These are phyloP conservation scores for Macrotis lagotis DNA, from an alignment of 2,113 vertebrate genomes.

Conservation along the genomic window DNA sequence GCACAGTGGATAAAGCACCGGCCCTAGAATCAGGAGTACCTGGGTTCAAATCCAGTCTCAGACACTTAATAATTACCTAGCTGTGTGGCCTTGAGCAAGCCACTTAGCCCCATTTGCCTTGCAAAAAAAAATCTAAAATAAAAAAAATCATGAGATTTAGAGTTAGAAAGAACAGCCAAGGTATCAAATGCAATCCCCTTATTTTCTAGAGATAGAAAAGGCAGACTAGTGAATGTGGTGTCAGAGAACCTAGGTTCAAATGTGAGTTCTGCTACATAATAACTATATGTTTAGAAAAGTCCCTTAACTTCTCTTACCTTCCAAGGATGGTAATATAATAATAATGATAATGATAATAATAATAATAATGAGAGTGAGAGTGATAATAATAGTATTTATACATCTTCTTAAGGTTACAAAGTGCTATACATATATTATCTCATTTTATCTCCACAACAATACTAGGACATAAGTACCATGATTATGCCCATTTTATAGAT, in stretches of 20 bases:
- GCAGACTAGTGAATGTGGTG: background rate
- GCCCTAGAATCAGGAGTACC: too few relatives aligned
- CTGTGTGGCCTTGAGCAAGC: too few relatives aligned
- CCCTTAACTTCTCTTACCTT: background rate
- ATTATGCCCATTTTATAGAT: background rate
- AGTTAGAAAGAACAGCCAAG: background rate
- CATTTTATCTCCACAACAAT: background rate
- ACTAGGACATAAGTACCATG: background rate
- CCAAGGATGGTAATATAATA: too few relatives aligned
- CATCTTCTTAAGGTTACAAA: background rate
- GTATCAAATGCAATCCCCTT: background rate
- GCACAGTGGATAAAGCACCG: too few relatives aligned
- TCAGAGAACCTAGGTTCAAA: background rate
- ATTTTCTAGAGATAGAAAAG: background rate
- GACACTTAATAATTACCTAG: too few relatives aligned
- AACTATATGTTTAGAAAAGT: background rate
- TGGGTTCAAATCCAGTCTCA: too few relatives aligned
- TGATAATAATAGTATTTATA: too few relatives aligned
- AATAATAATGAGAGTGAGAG: too few relatives aligned
- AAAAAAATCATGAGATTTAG: background rate
- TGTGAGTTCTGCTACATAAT: background rate
- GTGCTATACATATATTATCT: background rate
- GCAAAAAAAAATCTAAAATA: too few relatives aligned
- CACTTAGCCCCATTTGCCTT: too few relatives aligned
- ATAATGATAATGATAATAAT: background rate